Base-by-base conservation (phyloP, 2,888 invertebrate genomes). In the Thyatira batis region DNA sequence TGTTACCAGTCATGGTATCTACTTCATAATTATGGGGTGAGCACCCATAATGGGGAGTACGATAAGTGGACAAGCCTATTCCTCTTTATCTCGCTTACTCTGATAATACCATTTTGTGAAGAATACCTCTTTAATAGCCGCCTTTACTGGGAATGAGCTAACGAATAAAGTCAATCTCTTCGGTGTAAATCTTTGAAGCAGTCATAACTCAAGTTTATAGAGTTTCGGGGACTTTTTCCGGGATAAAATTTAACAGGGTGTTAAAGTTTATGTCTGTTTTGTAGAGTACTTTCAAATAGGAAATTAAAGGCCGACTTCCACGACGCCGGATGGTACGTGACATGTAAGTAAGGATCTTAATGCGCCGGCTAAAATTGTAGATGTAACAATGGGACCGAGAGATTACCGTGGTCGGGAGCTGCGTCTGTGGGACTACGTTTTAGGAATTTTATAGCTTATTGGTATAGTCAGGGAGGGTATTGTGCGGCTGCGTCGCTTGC, bases 171-270 rank as follows among this genome's bases (percentile, higher is more conserved):
- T 87, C 86, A 84, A 87, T 88, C 82, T 84, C 77, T 75, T 70
- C 69, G 73, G 76, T 83, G 82, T 89, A 87, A 87, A 89, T 88
- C 87, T 87, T 80, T 69, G 68, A 68, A 80, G 76, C 76, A 78
- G 79, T 82, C 80, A 83, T 89, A 88, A 87, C 78, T 90, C 84
- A 89, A 81, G 75, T 87, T 87, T 85, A 87, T 88, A 80, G 87
- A 86, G 85, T 85, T 86, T 77, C 65, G 74, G 78, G 78, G 28
- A 48, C 65, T 75, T 76, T 70, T 74, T 76, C 60, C 61, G 43
- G 63, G 64, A 70, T 67, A 67, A 63, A 69, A 72, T 77, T 77
- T 67, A 71, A 72, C 39, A 60, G 65, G 62, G 67, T 67, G 63
- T 80, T 86, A 79, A 82, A 75, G 69, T 77, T 84, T 78, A 78